These are phyloP conservation scores for Temnothorax nylanderi DNA, from an alignment of 1,140 invertebrate species.

Conservation along the genomic window DNA sequence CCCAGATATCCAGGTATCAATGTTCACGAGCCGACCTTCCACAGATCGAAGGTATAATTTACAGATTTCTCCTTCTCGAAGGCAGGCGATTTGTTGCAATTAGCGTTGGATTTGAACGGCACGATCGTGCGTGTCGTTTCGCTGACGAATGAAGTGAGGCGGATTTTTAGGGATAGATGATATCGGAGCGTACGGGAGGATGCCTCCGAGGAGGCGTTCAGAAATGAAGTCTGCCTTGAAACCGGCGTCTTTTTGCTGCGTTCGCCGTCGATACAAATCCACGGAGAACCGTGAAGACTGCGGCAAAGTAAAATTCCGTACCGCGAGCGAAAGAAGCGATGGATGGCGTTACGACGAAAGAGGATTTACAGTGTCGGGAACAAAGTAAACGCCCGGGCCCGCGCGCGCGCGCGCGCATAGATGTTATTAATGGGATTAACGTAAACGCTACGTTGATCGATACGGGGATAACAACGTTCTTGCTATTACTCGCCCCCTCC, in stretches of 20 bases:
- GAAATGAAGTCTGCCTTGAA: slow-evolving; percentile 73
- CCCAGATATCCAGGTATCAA: background rate
- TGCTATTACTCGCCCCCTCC: slow-evolving; percentile 47
- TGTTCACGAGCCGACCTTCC: background rate
- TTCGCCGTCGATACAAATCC: slow-evolving; percentile 70
- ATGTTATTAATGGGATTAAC: slow-evolving; percentile 56
- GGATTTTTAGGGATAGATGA: slow-evolving; percentile 63
- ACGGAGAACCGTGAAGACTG: slow-evolving; percentile 68
- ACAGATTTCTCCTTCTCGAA: background rate
- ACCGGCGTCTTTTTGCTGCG: slow-evolving; percentile 60
- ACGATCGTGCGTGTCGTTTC: background rate
- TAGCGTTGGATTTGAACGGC: slow-evolving; percentile 34
- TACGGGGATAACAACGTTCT: slow-evolving; percentile 48
- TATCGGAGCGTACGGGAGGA: slow-evolving; percentile 29
- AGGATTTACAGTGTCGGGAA: slow-evolving; percentile 40
- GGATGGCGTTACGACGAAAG: slow-evolving; percentile 11
- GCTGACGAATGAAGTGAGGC: slow-evolving; percentile 25
- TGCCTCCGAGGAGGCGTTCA: slow-evolving; percentile 39
- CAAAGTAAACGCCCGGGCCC: slow-evolving; percentile 29
- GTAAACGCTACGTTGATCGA: slow-evolving; percentile 53
- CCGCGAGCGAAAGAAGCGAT: slow-evolving; percentile 17
- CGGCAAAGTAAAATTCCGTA: slow-evolving; percentile 69
- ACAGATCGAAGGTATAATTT: slow-evolving; percentile 18
- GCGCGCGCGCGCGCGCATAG: background rate
- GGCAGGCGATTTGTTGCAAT: slow-evolving; percentile 43